Percentiles rank a stretch among this genome's conserved stretches.
These are phyloP conservation scores for Enoplosus armatus DNA, from an alignment of 2,797 vertebrate species.

Conservation along the genomic window DNA sequence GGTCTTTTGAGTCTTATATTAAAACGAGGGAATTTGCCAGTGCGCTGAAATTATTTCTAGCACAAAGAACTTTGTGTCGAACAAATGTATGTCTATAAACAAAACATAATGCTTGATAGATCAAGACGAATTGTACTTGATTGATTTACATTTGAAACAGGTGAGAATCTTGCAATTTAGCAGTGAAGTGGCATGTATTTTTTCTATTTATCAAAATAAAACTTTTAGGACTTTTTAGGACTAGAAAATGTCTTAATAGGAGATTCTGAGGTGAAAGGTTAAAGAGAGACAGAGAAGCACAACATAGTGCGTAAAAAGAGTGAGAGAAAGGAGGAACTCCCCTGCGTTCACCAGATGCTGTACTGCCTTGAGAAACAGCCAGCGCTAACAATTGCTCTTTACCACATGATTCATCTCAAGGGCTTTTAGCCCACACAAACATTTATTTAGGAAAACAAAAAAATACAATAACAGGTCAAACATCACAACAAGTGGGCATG, in stretches of 20 bases:
- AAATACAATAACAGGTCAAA: constrained; percentile 49
- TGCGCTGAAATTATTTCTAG: background rate
- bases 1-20: background rate
- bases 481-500: constrained; percentile 19
- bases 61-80: background rate
- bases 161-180: background rate
- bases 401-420: constrained; percentile 72
- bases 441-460: constrained; percentile 67
- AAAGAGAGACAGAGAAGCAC: background rate
- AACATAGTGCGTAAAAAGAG: constrained; percentile 7
- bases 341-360: constrained; percentile 55
- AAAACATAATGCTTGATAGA: constrained; percentile 14
- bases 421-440: constrained; percentile 68
- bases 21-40: background rate
- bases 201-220: constrained; percentile 7
- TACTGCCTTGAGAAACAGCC: constrained; percentile 40
- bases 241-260: background rate
- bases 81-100: background rate
- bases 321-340: constrained; percentile 60
- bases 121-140: background rate
- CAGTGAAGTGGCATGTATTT: background rate
- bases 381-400: constrained; percentile 57
- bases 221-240: background rate
- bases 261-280: constrained; percentile 4
- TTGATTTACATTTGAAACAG: background rate